Conservation (phyloP, 2,113 vertebrate genomes). For the Hypocryptadius cinnamomeus region DNA sequence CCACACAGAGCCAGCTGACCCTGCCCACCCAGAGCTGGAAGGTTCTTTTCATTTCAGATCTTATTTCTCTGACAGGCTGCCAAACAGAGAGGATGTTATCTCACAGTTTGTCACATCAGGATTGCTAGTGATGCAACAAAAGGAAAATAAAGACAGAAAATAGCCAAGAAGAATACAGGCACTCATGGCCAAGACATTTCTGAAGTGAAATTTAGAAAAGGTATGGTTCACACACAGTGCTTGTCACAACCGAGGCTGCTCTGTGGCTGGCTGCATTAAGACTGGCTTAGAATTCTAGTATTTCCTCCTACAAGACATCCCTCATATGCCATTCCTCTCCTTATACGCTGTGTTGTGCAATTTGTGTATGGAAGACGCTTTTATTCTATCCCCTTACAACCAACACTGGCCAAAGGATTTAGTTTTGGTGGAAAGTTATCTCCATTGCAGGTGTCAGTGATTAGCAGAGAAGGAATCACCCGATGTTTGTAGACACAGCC, state of each 20-base stretch:
- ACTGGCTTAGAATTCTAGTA: not conserved
- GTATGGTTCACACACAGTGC: not conserved
- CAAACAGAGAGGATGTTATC: not conserved
- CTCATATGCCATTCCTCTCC: not conserved
- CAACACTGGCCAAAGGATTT: not conserved
- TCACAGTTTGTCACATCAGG: not conserved
- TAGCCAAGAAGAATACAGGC: not conserved
- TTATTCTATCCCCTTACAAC: not conserved
- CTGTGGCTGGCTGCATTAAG: not conserved
- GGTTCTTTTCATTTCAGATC: not conserved
- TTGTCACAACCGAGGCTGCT: not conserved
- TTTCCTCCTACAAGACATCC: not conserved
- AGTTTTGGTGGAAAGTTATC: not conserved
- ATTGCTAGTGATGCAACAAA: not conserved
- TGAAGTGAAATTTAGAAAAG: not conserved
- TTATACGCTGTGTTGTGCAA: not conserved
- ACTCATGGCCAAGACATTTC: not conserved
- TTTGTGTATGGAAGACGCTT: not conserved
- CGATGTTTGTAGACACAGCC: not conserved
- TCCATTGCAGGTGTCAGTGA: conserved; percentile 19
- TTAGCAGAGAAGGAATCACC: conserved; percentile 9
- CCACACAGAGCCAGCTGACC: not conserved
- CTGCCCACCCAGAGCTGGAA: not conserved
- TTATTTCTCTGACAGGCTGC: not conserved
- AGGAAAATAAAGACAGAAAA: not conserved